phyloP scores from a whole-genome alignment of 2,113 vertebrate species.

The Lichenostomus cassidix region DNA sequence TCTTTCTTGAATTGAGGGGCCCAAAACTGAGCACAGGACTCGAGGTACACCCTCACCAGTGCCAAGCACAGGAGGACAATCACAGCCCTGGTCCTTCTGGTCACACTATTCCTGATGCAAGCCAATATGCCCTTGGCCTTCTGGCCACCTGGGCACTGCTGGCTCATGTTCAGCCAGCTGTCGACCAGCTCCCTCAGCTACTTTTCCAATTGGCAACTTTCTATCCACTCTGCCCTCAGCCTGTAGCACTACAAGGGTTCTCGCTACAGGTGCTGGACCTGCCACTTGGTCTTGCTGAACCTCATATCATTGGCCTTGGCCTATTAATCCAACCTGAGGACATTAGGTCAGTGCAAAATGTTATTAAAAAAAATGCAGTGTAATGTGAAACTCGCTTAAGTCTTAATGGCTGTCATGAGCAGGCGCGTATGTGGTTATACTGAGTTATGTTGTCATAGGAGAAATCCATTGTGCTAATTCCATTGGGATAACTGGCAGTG shows the following conservation, averaged over 20 bases:
- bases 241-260: neutral
- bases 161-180: neutral
- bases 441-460: neutral
- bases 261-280: neutral
- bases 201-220: neutral
- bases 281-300: neutral
- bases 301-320: too few species aligned
- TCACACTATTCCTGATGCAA: neutral
- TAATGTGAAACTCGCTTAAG: neutral
- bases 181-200: accelerated
- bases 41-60: accelerated
- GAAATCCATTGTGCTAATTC: neutral
- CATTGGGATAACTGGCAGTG: neutral
- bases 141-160: neutral
- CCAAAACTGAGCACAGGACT: neutral
- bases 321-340: too few species aligned
- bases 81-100: neutral
- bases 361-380: neutral
- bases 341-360: neutral
- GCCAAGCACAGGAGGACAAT: accelerated
- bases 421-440: neutral
- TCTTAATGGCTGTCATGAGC: neutral
- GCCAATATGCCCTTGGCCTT: neutral
- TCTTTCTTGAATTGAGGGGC: neutral
- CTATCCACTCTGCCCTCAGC: neutral